phyloP scores from a whole-genome alignment of 2,113 vertebrate species.

The Salvelinus fontinalis region DNA sequence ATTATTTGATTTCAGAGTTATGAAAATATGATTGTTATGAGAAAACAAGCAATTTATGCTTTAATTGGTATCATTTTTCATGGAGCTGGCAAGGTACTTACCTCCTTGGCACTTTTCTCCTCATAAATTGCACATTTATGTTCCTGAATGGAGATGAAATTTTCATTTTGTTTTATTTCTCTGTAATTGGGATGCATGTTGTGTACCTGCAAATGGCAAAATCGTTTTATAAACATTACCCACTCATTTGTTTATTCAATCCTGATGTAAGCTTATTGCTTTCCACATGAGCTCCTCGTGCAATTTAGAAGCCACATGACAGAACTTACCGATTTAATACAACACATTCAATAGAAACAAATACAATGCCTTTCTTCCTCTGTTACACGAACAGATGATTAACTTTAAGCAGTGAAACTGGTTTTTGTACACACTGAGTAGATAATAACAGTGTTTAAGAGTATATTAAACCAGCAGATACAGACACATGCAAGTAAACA shows the following conservation, averaged over 20 bases:
- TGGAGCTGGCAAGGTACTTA: constrained; percentile 92
- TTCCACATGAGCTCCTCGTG: constrained; percentile 55
- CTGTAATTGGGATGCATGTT: constrained; percentile 76
- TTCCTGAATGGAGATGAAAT: constrained; percentile 86
- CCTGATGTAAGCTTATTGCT: constrained; percentile 59
- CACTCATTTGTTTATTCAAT: constrained; percentile 61
- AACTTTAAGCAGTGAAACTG: not conserved
- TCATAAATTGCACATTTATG: constrained; percentile 93
- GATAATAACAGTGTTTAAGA: no score
- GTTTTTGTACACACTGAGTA: not conserved
- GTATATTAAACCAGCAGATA: no score
- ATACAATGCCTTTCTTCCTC: constrained; percentile 2
- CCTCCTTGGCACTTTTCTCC: constrained; percentile 89
- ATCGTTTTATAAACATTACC: constrained; percentile 49
- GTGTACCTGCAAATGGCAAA: constrained; percentile 65
- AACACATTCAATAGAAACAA: constrained; percentile 41
- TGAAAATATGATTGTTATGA: constrained; percentile 99
- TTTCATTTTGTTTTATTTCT: constrained; percentile 73
- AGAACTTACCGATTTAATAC: constrained; percentile 67
- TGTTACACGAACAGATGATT: not conserved
- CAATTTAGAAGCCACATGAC: constrained; percentile 36
- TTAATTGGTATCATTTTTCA: constrained; percentile 99
- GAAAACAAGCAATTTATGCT: constrained; percentile 98
- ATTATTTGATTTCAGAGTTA: constrained; percentile 99
- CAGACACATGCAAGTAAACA: no score